These are phyloP conservation scores for Coptodon rendalli DNA, from an alignment of 2,113 vertebrate genomes.

Conservation along the genomic window DNA sequence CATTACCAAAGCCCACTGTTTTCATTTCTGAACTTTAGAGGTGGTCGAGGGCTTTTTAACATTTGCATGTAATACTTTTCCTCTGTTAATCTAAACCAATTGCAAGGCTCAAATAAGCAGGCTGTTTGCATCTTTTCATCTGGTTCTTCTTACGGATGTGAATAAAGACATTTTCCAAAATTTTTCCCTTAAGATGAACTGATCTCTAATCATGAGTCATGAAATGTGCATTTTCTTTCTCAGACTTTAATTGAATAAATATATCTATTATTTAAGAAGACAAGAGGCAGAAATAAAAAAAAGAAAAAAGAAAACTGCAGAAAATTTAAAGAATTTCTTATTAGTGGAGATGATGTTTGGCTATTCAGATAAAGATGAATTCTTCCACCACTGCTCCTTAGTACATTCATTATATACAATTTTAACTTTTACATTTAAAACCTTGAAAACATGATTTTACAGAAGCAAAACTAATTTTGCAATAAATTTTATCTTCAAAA, in stretches of 20 bases:
- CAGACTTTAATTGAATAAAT: not conserved
- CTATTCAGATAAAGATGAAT: not conserved
- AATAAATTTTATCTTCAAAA: not conserved
- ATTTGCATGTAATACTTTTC: not conserved
- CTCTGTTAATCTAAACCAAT: not conserved
- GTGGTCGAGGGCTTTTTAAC: not conserved
- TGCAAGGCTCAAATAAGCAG: not conserved
- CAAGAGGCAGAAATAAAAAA: accelerated
- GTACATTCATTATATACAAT: not conserved
- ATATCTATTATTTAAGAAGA: not conserved
- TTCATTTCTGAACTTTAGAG: not conserved
- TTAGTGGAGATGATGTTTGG: not conserved
- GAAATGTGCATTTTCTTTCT: not conserved
- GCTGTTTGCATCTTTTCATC: not conserved
- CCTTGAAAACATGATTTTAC: not conserved
- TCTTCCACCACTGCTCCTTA: not conserved
- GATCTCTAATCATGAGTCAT: not conserved
- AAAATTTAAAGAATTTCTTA: not conserved
- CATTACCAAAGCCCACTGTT: not conserved
- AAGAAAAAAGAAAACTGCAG: not conserved
- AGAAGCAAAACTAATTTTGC: not conserved
- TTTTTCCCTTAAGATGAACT: not conserved
- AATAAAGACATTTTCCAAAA: not conserved
- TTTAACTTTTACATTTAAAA: not conserved
- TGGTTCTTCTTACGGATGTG: not conserved